phyloP scores from a whole-genome alignment of 2,888 invertebrate genomes.

The Linnaemya tessellans region DNA sequence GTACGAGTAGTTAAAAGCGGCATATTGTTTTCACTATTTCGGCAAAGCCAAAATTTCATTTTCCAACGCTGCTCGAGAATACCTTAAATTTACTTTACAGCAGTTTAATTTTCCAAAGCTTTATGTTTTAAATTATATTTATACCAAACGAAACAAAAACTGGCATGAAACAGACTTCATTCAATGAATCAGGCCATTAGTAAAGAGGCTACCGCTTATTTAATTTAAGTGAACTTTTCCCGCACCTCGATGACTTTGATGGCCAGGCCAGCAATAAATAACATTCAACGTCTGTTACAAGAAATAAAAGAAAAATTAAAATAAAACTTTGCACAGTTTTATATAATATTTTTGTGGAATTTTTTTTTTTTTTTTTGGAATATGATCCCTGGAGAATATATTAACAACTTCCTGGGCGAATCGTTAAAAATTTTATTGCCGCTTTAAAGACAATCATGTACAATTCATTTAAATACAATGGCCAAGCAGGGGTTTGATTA shows the following conservation, averaged over 20 bases:
- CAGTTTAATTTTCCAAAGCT: too few species aligned
- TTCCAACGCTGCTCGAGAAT: too few species aligned
- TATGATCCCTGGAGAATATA: conserved; percentile 59
- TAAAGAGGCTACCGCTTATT: background rate
- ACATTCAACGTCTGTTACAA: background rate
- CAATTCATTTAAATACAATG: conserved; percentile 27
- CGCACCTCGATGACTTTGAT: background rate
- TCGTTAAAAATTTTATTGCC: conserved; percentile 63
- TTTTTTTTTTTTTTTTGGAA: too few species aligned
- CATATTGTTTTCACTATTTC: too few species aligned
- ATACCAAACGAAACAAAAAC: background rate
- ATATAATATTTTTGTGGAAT: conserved; percentile 38
- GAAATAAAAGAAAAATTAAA: conserved; percentile 27
- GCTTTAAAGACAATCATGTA: conserved; percentile 65
- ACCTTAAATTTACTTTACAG: too few species aligned
- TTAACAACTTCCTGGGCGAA: conserved; percentile 65
- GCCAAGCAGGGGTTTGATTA: background rate
- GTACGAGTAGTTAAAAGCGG: too few species aligned
- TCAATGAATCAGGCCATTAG: background rate
- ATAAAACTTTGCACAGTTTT: conserved; percentile 30
- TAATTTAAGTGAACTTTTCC: conserved; percentile 51
- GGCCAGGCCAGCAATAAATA: background rate
- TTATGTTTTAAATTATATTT: background rate
- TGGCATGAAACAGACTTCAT: conserved; percentile 23
- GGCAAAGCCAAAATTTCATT: too few species aligned